Conservation (phyloP, 2,113 vertebrate species). For the Ciconia maguari region DNA sequence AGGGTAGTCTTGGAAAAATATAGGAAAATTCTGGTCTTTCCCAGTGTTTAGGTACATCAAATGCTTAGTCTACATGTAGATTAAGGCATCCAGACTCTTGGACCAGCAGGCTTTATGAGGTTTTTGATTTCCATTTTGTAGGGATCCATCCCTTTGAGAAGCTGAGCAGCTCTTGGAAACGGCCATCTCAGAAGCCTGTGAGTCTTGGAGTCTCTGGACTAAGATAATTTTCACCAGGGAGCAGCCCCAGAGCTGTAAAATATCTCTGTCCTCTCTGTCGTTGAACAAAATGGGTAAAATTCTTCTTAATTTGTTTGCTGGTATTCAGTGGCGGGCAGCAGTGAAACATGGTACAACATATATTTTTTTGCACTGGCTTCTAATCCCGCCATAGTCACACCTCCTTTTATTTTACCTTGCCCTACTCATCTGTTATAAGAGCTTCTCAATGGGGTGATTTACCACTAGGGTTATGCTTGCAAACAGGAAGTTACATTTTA, state of each 20-base stretch:
- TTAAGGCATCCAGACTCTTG: background rate
- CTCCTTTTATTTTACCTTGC: background rate
- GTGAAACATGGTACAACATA: background rate
- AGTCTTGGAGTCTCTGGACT: background rate
- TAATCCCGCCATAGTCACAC: background rate
- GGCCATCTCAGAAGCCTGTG: background rate
- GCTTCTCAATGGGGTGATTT: background rate
- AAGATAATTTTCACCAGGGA: background rate
- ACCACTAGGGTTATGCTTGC: background rate
- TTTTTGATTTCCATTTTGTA: background rate
- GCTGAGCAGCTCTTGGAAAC: background rate
- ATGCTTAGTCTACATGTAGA: background rate
- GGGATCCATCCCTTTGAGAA: fast-evolving
- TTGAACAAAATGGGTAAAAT: background rate
- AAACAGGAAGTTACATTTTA: background rate
- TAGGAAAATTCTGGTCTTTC: background rate
- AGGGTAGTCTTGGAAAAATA: background rate
- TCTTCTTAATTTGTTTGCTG: background rate
- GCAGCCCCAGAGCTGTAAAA: background rate
- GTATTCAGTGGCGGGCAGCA: background rate
- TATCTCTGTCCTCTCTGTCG: fast-evolving
- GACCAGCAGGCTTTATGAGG: background rate
- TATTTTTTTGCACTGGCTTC: background rate
- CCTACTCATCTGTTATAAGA: background rate
- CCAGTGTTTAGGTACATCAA: background rate